These are phyloP conservation scores for Tragopan temminckii DNA, from an alignment of 2,797 vertebrate genomes.

Conservation along the genomic window DNA sequence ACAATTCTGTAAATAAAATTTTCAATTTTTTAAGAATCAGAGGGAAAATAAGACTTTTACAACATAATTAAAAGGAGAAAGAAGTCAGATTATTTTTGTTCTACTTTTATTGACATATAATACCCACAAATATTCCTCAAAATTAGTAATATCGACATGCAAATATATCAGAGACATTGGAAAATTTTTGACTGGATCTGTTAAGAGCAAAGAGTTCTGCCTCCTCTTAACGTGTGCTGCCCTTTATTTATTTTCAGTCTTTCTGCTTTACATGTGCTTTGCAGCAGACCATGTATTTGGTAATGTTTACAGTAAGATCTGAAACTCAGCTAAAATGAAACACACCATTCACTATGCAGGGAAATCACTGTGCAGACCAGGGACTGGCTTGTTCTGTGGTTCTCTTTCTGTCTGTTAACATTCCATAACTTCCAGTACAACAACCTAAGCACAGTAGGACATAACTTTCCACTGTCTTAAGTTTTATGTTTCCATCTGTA, in stretches of 20 bases:
- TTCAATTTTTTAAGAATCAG: not conserved
- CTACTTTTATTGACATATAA: not conserved
- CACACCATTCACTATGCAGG: fast-evolving
- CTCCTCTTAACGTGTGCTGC: not conserved
- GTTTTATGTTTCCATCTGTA: not conserved
- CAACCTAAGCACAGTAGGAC: fast-evolving
- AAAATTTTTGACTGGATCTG: not conserved
- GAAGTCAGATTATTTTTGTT: not conserved
- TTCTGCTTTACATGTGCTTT: not conserved
- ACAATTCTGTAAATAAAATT: not conserved
- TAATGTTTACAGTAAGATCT: not conserved
- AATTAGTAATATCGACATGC: not conserved
- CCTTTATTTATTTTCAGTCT: not conserved
- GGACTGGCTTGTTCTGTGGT: not conserved
- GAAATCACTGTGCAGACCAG: not conserved
- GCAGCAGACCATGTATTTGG: not conserved
- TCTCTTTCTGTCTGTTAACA: not conserved
- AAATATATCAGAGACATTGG: not conserved
- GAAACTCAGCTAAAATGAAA: not conserved
- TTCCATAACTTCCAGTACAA: not conserved
- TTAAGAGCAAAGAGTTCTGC: not conserved
- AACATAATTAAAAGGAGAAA: not conserved
- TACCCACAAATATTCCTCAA: not conserved
- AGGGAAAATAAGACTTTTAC: not conserved
- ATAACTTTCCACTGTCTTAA: not conserved